Base-by-base conservation (phyloP, 2,113 vertebrate genomes). In the Hydrolagus affinis region DNA sequence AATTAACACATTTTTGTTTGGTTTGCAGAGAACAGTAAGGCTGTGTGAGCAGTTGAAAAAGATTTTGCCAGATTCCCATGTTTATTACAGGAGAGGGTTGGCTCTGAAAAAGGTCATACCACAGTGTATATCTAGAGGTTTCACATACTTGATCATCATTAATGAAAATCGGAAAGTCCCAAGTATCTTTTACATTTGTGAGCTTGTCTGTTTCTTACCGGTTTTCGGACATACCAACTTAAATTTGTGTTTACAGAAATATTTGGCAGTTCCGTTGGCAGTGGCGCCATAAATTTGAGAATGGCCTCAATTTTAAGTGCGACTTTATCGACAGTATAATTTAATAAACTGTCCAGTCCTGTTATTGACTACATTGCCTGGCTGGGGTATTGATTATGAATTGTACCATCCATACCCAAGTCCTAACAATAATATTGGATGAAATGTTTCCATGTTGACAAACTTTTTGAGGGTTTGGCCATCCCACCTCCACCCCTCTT, bases 81-180 rank as follows among this genome's bases (percentile, higher is more conserved):
- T 98, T 74, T 99, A 96, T 90, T 99, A 99, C 88, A 94, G 98
- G 92, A 95, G 96, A 94, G 98, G 98, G 86, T 88, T 99, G 89
- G 97, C 98, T 86, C 90, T 99, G 88, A 99, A 99, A 90, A 97
- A 89, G 89, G 91, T 99, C 89, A 97, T 98, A 86, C 97, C 97
- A 57, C 98, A 99, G 89, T 99, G 98, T 70, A 86, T 96, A 68
- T 91, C 96, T 69, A 95, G 95, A 89, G 90, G 95, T 89, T 99
- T 98, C 89, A 99, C 97, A 0, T 96, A 98, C 90, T 92, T 99
- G 85, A 92, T 99, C 0, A 95, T 99, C 88, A 91, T 99, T 90
- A 99, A 99, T 57, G 94, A 99, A 92, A 96, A 99, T 89, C 94
- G 97, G 86, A 96, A 96, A 91, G 85, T 93, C 88, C 95, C 97